Base-by-base conservation (phyloP, 23 tunicate genomes). In the Ascidia mentula region DNA sequence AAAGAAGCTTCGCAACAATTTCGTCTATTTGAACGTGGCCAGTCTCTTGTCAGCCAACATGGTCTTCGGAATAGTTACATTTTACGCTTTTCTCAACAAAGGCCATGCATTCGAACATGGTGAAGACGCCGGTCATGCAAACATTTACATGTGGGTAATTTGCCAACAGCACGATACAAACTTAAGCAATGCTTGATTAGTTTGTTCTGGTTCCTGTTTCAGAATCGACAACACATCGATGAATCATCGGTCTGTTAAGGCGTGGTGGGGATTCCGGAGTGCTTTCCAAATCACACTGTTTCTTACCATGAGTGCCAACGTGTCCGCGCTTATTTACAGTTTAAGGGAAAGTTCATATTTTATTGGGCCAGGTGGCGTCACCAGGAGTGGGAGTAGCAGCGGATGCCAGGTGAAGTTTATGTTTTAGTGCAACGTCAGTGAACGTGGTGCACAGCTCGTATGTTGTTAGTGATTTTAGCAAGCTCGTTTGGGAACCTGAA, bases 271-370 rank as follows among this genome's bases (percentile, higher is more conserved):
- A 6, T 82, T 82, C 36, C 73, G 80, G 39, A 8, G 38, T 28
- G 73, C 65, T 18, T 38, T 82, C 18, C 28, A 24, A 2, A 17
- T 37, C 26, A 22, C 39, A 5, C 40, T 82, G 6, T 82, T 74
- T 34, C 73, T 82, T 69, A 59, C 39, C 36, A 74, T 82, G 80
- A 82, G 74, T 36, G 87, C 80, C 34, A 82, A 75, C 80, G 73
- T 82, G 20, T 74, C 80, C 8, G 80, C 87, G 34, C 80, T 82
- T 17, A 82, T 82, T n/a, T 75, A 74, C 31, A 80, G 80, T 33
- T 45, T 82, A 17, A 80, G 87, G n/a, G 87, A 82, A 35, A 82
- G 87, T 59, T 82, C 87, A n/a, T 82, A 82, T 34, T 82, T 82
- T 59, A 36, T 82, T 53, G 80, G 87, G 24, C 65, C 65, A 26